These are phyloP conservation scores for Rhegmatorhina hoffmannsi DNA, from an alignment of 2,113 vertebrate species.

Conservation along the genomic window DNA sequence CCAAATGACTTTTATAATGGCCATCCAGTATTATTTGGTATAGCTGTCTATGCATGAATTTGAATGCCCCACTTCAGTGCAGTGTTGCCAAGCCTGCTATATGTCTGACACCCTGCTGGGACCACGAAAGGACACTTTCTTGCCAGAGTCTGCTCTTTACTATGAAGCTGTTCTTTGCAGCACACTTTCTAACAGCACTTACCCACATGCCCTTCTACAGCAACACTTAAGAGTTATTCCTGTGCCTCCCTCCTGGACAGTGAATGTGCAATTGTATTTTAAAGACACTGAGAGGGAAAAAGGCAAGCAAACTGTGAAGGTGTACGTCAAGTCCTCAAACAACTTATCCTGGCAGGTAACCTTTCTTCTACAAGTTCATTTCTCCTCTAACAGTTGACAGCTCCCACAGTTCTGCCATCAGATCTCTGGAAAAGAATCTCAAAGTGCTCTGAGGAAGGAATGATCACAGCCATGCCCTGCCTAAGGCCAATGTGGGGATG, in stretches of 20 bases:
- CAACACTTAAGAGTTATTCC: not conserved
- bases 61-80: not conserved
- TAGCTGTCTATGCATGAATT: not conserved
- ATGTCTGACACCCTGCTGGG: not conserved
- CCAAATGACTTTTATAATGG: not conserved
- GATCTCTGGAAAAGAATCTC: not conserved
- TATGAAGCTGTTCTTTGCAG: not conserved
- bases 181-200: not conserved
- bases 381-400: not conserved
- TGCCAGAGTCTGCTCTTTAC: not conserved
- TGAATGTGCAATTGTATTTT: not conserved
- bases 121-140: not conserved
- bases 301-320: not conserved
- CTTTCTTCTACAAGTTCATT: not conserved
- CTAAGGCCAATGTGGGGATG: not conserved
- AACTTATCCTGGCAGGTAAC: not conserved
- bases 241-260: accelerated
- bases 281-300: not conserved
- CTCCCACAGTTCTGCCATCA: not conserved
- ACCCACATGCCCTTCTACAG: not conserved
- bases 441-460: not conserved
- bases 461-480: not conserved
- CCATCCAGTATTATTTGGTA: not conserved
- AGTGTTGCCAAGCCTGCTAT: not conserved
- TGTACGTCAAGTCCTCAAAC: not conserved